Base-by-base conservation (phyloP, 2,888 invertebrate genomes). In the Syritta pipiens region DNA sequence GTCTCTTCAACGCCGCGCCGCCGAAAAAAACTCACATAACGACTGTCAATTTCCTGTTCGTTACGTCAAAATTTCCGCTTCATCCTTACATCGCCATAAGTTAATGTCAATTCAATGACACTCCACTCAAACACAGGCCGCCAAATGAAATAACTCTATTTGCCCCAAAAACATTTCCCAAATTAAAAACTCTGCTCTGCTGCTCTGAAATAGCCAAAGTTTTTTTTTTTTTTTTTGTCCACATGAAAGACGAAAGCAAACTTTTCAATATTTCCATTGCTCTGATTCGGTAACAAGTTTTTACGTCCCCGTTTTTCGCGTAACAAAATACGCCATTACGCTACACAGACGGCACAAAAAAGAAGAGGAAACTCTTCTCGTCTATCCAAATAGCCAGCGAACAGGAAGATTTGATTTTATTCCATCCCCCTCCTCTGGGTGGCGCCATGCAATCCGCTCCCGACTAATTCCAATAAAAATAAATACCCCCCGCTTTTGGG, bases 371-470 rank as follows among this genome's bases (percentile, higher is more conserved):
- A 3, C 37, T 17, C 7, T 7, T 17, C 17, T 17, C 48, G 51
- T 67, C 30, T 44, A 60, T 35, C 22, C 40, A 53, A 53, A 59
- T 46, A 55, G 40, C 59, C 55, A 46, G 28, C 53, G 46, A 67
- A 72, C 51, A 57, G 51, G 55, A 67, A 48, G 55, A 51, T 51
- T 60, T 49, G 10, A 24, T 26, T 49, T 51, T 19, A 59, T 59
- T 24, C 24, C 9, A 37, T 49, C n/a, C 32, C 49, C 12, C 37
- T 53, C 55, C 20, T 59, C 30, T 37, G 46, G 22, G 12, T 77
- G 72, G 55, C 79, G 79, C 79, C 79, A 57, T 14, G 46, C 63
- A 59, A 19, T 40, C 6, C 40, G 44, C 44, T 44, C 49, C 19
- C 19, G 17, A 12, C 37, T 20, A 10, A n/a, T 24, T 28, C 10